Percentiles rank a stretch among this genome's conserved stretches.
Conservation (phyloP, 2,797 vertebrate species). For the Mastacembelus armatus region DNA sequence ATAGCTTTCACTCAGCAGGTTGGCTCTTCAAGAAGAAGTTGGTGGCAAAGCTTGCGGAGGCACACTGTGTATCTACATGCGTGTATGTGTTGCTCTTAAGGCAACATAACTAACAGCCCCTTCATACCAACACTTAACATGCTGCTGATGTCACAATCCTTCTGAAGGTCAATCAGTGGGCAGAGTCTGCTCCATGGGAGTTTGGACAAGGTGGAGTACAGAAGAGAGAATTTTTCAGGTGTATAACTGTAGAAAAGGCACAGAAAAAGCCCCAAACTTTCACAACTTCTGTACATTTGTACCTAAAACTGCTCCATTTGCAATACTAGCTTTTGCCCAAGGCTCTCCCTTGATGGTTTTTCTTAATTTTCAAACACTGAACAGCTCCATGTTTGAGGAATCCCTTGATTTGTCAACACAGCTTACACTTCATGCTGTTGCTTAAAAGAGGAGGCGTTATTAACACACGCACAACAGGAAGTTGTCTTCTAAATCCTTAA, state of each 20-base stretch:
- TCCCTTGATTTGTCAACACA: constrained; percentile 8
- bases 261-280: not conserved
- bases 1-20: constrained; percentile 65
- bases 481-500: not conserved
- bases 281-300: not conserved
- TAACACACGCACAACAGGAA: constrained; percentile 20
- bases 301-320: not conserved
- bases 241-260: not conserved
- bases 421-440: constrained; percentile 9
- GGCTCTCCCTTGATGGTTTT: not conserved
- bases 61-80: constrained; percentile 14
- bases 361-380: constrained; percentile 5
- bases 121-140: constrained; percentile 72
- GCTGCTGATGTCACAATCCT: constrained; percentile 44
- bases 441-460: constrained; percentile 1
- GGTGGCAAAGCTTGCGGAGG: constrained; percentile 45
- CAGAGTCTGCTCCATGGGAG: not conserved
- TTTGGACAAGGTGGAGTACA: constrained; percentile 8
- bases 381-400: constrained; percentile 17
- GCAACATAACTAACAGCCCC: constrained; percentile 49
- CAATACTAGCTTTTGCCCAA: constrained; percentile 3
- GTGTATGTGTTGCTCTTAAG: constrained; percentile 9
- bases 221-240: not conserved
- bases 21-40: constrained; percentile 39
- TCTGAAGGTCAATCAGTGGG: constrained; percentile 38